These are phyloP conservation scores for Dasypus novemcinctus DNA, from an alignment of 2,113 vertebrate genomes.

Conservation along the genomic window DNA sequence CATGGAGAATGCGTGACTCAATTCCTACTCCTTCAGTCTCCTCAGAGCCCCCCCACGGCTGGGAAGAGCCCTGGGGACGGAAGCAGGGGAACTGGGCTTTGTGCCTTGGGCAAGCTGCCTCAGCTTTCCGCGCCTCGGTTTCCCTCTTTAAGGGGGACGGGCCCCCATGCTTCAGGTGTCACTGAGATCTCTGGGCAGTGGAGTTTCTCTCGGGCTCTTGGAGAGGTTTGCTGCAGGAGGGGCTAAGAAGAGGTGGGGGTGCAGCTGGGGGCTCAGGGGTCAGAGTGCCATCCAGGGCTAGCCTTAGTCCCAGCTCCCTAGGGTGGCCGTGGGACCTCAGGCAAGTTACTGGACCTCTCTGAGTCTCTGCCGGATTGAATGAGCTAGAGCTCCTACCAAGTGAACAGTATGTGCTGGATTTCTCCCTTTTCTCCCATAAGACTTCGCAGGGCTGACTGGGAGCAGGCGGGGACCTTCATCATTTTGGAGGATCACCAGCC, in stretches of 20 bases:
- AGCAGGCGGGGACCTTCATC: background rate
- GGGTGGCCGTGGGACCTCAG: background rate
- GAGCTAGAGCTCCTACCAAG: background rate
- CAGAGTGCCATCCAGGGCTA: background rate
- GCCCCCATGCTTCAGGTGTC: accelerated
- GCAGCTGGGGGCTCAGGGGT: no score
- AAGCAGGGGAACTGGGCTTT: background rate
- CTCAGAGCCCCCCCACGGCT: background rate
- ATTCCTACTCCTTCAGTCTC: background rate
- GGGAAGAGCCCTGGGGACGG: background rate
- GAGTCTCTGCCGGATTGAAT: background rate
- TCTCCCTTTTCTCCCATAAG: background rate
- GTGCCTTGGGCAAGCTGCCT: background rate
- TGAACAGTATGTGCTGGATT: background rate
- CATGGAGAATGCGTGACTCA: background rate
- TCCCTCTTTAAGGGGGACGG: background rate
- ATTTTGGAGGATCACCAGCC: background rate
- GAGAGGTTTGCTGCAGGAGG: accelerated
- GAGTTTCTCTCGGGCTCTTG: background rate
- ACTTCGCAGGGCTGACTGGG: background rate
- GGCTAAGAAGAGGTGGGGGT: background rate
- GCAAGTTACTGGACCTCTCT: background rate
- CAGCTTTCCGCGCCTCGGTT: background rate
- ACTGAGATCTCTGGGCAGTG: accelerated
- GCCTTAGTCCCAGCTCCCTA: background rate